Conservation (phyloP, 2,888 invertebrate genomes). For the Mythimna loreyi region DNA sequence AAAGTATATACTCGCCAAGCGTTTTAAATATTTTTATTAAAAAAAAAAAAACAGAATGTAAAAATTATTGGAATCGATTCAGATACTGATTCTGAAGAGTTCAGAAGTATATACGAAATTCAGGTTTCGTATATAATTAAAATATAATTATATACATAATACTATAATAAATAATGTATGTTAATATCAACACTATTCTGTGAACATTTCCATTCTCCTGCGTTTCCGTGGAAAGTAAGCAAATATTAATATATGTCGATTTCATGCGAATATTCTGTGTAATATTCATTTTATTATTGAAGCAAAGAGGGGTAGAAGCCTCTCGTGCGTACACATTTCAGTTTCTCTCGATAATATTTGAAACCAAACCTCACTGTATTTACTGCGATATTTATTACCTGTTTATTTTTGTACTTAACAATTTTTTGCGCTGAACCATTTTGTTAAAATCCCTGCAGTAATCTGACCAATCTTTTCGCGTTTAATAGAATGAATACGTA, state of each 20-base stretch:
- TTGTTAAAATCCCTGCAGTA: background rate
- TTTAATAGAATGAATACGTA: no score
- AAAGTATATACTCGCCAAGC: no score
- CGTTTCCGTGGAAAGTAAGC: background rate
- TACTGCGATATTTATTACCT: constrained; percentile 2
- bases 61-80: no score
- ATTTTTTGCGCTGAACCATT: rapidly evolving
- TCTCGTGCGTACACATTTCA: background rate
- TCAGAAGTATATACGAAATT: no score
- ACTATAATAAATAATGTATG: background rate
- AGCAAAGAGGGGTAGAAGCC: background rate
- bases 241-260: constrained; percentile 30
- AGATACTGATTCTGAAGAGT: no score
- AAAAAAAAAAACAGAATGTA: no score
- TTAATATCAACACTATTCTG: background rate
- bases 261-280: constrained; percentile 6
- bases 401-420: constrained; percentile 5
- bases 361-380: constrained; percentile 1
- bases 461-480: no score
- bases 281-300: constrained; percentile 14
- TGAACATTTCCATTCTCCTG: background rate
- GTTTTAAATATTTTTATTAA: no score
- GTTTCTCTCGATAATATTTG: background rate
- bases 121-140: no score
- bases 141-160: background rate